Base-by-base conservation (phyloP, 2,113 vertebrate species). In the Steatornis caripensis region DNA sequence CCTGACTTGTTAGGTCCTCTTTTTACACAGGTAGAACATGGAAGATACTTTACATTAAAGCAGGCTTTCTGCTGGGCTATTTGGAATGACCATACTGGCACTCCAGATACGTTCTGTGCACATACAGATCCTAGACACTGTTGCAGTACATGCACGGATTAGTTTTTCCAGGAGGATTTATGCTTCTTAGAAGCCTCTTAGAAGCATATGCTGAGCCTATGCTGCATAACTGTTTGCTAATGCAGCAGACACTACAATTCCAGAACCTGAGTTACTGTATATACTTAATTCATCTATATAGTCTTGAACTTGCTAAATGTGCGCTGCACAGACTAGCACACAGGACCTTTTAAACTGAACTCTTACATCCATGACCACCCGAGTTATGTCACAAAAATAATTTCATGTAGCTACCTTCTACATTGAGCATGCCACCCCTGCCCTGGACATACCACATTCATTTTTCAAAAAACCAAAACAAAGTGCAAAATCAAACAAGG, bases 41-140 rank as follows among this genome's bases (percentile, higher is more conserved):
- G 69, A 16, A 58, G 41, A 39, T 15, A 19, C 39, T 48, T 39
- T 39, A n/a, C 76, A 16, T 13, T 49, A 18, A 39, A 72, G 15
- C 27, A 53, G 23, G 27, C 36, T 49, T 57, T 48, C 36, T 36
- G 68, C 23, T 32, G 32, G 39, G 45, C 49, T 32, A 5, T 3
- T 45, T 49, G 51, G 66, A 49, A 45, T 7, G 37, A 37, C 26
- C 58, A 12, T 8, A 3, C 9, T 3, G 1, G 7, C 37, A 18
- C 80, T 45, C 57, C 51, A 65, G n/a, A 8, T 9, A 24, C 0
- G 6, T 6, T 41, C 43, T 4, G 7, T 20, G 43, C 8, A 3
- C 1, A 4, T 2, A 26, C 1, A 3, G 45, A 29, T 23, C 39
- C 70, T 4, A 2, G 46, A 14, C 11, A 27, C 23, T 30, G 71